Evolutionary conservation across 1,140 invertebrate species (phyloP), one percentile per base, ranked within the genome.

Genomic region (Chelonus insularis): DNA sequence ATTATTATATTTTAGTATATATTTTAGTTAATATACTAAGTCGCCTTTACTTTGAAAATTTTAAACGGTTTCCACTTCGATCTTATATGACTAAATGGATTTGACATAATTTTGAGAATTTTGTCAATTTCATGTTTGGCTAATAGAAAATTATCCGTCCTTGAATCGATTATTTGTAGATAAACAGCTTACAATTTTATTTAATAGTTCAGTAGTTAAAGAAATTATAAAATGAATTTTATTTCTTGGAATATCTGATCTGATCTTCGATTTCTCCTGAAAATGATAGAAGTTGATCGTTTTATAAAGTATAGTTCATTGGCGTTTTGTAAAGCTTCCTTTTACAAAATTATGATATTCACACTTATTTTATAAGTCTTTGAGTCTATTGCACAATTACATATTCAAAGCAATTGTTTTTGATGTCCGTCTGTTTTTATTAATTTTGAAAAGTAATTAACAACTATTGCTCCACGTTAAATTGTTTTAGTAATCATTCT

Each of bases 141-240:
- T 37, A 37, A 37, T 37, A n/a, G 9, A 4, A 37, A 37, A 37
- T 37, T 37, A 9, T 37, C 6, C 11, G 36, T 37, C 12, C 12
- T 37, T 37, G 36, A 37, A 12, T 11, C 36, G 4, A 37, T 11
- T 37, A 11, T 37, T 37, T 37, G 11, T 12, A n/a, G 12, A 37
- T 37, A 12, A 37, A 12, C 3, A 4, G 12, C 5, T 37, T n/a
- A 37, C 11, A 37, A 37, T 37, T 37, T 37, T 37, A 9, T 37
- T 6, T 9, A 37, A n/a, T 11, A 37, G 12, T 11, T 37, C 36
- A 11, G 36, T 11, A 12, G 36, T 37, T 5, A 2, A 11, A 37
- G 36, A 37, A 37, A 37, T 37, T n/a, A 37, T 37, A 37, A 37
- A 37, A n/a, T 37, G 36, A 37, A 37, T 37, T 37, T 37, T 37